A percentile compares a stretch with the other conserved stretches of the same genome.
phyloP scores from a whole-genome alignment of 2,113 vertebrate genomes.

The Carlito syrichta region DNA sequence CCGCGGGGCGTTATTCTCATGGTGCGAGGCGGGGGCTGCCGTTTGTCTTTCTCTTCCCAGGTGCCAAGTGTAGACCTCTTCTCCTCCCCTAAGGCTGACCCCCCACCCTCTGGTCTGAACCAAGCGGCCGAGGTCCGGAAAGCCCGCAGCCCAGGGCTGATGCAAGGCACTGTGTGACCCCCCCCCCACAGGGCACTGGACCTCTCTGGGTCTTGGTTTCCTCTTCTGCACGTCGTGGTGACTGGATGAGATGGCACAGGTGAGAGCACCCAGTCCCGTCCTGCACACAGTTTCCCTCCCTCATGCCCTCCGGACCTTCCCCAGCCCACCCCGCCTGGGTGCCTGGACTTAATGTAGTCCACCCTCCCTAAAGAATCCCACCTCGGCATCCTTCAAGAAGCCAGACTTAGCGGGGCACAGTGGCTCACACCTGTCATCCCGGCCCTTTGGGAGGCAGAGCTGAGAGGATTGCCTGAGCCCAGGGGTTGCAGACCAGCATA shows the following conservation, averaged over 20 bases:
- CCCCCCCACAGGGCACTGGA: not conserved
- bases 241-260: accelerated
- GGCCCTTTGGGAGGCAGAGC: too few species aligned
- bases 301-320: accelerated
- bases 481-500: too few species aligned
- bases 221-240: not conserved
- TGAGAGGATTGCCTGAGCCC: too few species aligned
- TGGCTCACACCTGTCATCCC: too few species aligned
- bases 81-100: accelerated
- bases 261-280: accelerated
- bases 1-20: accelerated
- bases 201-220: not conserved
- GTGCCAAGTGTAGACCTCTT: too few species aligned
- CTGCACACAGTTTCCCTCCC: accelerated
- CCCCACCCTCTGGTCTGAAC: not conserved
- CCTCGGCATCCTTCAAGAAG: not conserved
- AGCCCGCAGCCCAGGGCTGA: not conserved
- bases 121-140: not conserved
- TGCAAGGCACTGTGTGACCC: accelerated
- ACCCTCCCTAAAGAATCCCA: not conserved
- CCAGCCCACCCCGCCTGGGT: accelerated
- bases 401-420: too few species aligned
- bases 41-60: too few species aligned
- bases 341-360: accelerated
- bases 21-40: accelerated